Conservation (phyloP, 2,888 invertebrate species). For the Oscheius sp. region DNA sequence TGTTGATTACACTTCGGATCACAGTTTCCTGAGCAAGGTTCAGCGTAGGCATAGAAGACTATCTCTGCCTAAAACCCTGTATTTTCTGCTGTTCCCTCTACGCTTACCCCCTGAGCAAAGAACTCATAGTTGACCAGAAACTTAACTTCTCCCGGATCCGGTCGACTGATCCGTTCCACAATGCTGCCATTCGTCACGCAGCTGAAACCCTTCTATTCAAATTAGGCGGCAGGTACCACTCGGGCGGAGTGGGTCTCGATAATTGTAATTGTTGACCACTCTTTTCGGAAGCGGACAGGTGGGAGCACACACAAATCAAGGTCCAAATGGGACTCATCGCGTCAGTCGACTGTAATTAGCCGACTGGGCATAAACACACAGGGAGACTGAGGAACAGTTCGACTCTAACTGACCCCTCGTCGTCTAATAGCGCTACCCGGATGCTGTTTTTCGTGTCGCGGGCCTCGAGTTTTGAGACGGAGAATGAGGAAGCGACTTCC, state of each 20-base stretch:
- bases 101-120: constrained; percentile 23
- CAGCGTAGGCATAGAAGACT: constrained; percentile 35
- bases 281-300: neutral
- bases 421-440: constrained; percentile 25
- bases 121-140: constrained; percentile 28
- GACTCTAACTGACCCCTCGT: constrained; percentile 29
- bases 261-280: neutral
- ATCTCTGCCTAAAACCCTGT: constrained; percentile 28
- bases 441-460: constrained; percentile 28
- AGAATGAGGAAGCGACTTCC: constrained; percentile 28
- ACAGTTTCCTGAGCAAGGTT: constrained; percentile 34
- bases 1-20: constrained; percentile 32
- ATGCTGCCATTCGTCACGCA: constrained; percentile 22
- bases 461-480: constrained; percentile 26
- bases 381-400: no score
- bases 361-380: constrained; percentile 3
- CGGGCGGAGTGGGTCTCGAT: neutral
- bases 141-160: neutral
- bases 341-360: constrained; percentile 22
- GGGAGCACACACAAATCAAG: constrained; percentile 23
- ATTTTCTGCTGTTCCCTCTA: neutral
- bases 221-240: no score
- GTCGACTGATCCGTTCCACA: constrained; percentile 7
- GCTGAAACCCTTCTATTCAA: constrained; percentile 13
- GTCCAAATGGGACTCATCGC: constrained; percentile 6